Evolutionary conservation across 2,797 vertebrate genomes (phyloP).

Genomic region (Gymnoscopelus microlampas): DNA sequence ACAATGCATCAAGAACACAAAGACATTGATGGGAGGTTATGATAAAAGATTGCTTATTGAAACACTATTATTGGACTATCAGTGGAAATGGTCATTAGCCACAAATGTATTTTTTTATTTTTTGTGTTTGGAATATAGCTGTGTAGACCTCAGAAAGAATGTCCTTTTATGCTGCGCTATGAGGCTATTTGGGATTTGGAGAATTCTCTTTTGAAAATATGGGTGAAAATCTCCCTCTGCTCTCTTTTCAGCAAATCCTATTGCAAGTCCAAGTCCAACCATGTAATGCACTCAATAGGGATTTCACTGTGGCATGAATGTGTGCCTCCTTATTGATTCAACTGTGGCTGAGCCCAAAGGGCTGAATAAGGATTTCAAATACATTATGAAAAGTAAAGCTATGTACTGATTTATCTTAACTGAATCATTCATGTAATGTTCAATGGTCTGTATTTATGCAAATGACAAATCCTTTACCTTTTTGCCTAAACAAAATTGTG

Average conservation of each 20-base stretch:
- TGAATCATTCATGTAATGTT: too few relatives aligned
- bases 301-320: slow-evolving; percentile 36
- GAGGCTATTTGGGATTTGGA: slow-evolving; percentile 10
- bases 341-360: slow-evolving; percentile 20
- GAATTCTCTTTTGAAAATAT: slow-evolving; percentile 21
- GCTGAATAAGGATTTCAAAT: slow-evolving; percentile 13
- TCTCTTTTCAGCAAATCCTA: slow-evolving; percentile 29
- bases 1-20: background rate
- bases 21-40: background rate
- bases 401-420: background rate
- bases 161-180: slow-evolving; percentile 18
- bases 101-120: background rate
- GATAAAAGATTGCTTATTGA: background rate
- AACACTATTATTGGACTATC: background rate
- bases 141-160: background rate
- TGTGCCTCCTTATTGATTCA: slow-evolving; percentile 23
- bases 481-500: too few relatives aligned
- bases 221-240: slow-evolving; percentile 26
- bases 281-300: slow-evolving; percentile 37
- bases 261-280: slow-evolving; percentile 29
- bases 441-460: too few relatives aligned
- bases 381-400: slow-evolving; percentile 10
- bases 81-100: background rate
- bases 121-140: background rate
- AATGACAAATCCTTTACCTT: too few relatives aligned